phyloP scores from a whole-genome alignment of 2,113 vertebrate species.

The Ptilorrhoa leucosticta region DNA sequence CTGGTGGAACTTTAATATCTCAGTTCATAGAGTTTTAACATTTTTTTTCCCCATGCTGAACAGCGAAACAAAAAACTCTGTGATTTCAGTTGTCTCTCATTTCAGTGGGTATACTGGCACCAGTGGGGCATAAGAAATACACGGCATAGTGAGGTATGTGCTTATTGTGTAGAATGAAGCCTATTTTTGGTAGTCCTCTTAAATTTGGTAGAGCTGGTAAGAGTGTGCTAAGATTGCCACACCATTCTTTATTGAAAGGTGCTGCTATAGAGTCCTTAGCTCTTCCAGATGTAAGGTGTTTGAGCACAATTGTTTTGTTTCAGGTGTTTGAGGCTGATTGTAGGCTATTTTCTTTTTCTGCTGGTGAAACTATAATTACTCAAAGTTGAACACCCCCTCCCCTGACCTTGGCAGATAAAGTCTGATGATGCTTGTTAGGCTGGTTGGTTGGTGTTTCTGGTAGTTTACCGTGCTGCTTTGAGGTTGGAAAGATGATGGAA shows the following conservation, averaged over 20 bases:
- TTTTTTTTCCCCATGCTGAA: not conserved
- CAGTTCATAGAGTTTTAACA: not conserved
- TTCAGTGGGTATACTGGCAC: conserved; percentile 27
- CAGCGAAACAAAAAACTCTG: not conserved
- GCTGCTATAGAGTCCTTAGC: not conserved
- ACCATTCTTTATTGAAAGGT: not conserved
- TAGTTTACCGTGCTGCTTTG: not conserved
- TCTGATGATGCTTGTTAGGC: not conserved
- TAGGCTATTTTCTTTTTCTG: not conserved
- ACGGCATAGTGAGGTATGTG: not conserved
- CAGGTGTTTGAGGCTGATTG: not conserved
- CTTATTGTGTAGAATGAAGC: not conserved
- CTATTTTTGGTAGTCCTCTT: not conserved
- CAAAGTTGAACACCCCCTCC: not conserved
- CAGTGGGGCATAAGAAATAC: conserved; percentile 34
- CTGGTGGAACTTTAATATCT: not conserved
- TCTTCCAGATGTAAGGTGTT: not conserved
- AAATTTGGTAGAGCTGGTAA: not conserved
- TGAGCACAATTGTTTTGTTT: not conserved
- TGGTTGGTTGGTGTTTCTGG: not conserved
- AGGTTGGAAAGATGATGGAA: not conserved
- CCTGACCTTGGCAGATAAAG: not conserved
- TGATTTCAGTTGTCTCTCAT: conserved; percentile 33
- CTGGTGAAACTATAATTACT: not conserved
- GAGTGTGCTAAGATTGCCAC: not conserved